Conservation (phyloP, 2,797 vertebrate species). For the Cryptoblepharus egeriae region DNA sequence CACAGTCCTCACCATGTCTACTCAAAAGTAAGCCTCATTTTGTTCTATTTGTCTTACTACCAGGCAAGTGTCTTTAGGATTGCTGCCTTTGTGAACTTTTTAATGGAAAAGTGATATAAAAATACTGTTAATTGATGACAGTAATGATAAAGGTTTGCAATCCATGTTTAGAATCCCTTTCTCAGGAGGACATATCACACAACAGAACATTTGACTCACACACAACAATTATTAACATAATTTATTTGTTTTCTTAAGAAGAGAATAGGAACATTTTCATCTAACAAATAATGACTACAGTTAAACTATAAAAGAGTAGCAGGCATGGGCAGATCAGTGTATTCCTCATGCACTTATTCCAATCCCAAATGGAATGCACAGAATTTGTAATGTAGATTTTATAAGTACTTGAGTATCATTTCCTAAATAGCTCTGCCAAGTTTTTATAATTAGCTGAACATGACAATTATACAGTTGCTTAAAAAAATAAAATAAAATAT, state of each 20-base stretch:
- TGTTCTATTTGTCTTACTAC: no score
- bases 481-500: not conserved
- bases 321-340: not conserved
- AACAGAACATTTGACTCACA: not conserved
- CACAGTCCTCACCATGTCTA: no score
- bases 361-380: not conserved
- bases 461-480: not conserved
- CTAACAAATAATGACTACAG: not conserved
- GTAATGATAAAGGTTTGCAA: not conserved
- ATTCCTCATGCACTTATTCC: not conserved
- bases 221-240: not conserved
- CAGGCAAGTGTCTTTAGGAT: no score
- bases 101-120: no score
- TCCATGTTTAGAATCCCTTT: not conserved
- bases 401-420: not conserved
- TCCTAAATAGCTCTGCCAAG: not conserved
- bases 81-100: no score
- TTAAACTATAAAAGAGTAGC: not conserved
- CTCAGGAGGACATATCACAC: not conserved
- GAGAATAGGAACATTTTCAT: not conserved
- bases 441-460: not conserved
- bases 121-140: no score
- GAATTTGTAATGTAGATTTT: not conserved
- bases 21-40: no score
- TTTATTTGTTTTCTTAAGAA: conserved; percentile 16